Evolutionary conservation across 1,140 invertebrate species (phyloP).

Genomic region (Leucophenga varia): DNA sequence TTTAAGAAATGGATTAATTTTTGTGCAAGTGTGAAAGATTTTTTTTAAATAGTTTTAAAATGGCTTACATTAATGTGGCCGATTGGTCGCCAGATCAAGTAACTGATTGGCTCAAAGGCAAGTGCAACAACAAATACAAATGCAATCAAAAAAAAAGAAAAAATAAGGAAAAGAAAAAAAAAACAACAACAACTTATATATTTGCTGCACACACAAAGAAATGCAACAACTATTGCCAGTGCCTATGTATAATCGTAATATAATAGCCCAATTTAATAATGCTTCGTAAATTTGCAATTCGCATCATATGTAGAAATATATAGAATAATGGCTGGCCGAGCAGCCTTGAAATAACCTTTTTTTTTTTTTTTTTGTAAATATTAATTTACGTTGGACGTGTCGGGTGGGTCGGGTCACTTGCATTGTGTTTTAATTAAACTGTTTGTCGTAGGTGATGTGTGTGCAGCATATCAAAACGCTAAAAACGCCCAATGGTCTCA

Average conservation of each 20-base stretch:
- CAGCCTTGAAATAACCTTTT: not conserved
- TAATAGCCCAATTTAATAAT: too few species aligned
- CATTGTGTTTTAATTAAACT: not conserved
- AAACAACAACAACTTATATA: not conserved
- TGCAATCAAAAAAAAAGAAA: not conserved
- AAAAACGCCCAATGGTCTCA: not conserved
- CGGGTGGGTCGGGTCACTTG: not conserved
- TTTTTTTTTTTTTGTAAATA: not conserved
- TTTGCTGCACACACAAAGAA: not conserved
- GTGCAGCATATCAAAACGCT: not conserved
- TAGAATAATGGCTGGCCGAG: too few species aligned
- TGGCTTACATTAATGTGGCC: slow-evolving; percentile 86
- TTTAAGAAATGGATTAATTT: too few species aligned
- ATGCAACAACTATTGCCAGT: too few species aligned
- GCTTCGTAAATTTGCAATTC: too few species aligned
- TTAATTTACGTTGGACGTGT: not conserved
- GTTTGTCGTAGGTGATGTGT: not conserved
- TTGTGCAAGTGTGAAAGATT: too few species aligned
- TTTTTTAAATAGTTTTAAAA: slow-evolving; percentile 55
- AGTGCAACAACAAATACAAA: slow-evolving; percentile 10
- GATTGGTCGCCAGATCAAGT: slow-evolving; percentile 94
- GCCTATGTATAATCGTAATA: too few species aligned
- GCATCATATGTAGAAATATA: too few species aligned
- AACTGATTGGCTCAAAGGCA: slow-evolving; percentile 89
- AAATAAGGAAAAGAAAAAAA: not conserved